Conservation (phyloP, 2,113 vertebrate genomes). For the Theristicus caerulescens region DNA sequence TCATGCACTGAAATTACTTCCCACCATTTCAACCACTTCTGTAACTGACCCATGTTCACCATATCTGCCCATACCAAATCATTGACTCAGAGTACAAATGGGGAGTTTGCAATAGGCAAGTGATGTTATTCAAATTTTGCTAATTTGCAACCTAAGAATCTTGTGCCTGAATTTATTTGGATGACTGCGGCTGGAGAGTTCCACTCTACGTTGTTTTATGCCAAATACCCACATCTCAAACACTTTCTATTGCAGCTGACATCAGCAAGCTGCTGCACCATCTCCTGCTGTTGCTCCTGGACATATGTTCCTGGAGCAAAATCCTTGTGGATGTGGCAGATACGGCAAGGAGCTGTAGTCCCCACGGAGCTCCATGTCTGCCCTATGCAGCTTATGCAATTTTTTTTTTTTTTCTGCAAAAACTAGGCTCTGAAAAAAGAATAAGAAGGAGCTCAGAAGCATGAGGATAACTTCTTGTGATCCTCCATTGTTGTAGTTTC, state of each 20-base stretch:
- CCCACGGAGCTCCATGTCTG: neutral
- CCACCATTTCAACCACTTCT: neutral
- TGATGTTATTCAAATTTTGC: neutral
- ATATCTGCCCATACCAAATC: neutral
- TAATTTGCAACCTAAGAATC: neutral
- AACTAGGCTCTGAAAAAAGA: neutral
- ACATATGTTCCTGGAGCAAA: neutral
- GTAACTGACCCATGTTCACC: neutral
- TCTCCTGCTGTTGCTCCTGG: neutral
- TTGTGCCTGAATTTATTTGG: neutral
- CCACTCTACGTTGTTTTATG: neutral
- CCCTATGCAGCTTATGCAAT: neutral
- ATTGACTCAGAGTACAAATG: neutral
- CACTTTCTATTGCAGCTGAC: neutral
- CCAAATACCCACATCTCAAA: neutral
- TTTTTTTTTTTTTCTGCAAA: neutral
- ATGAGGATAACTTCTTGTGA: neutral
- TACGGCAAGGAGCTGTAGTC: neutral
- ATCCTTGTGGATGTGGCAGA: neutral
- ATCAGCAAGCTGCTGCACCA: neutral
- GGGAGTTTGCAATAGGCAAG: neutral
- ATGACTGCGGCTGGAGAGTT: neutral
- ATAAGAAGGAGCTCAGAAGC: neutral
- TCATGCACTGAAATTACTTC: neutral
- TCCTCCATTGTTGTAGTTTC: neutral